phyloP scores from a whole-genome alignment of 2,113 vertebrate genomes.

The Gallinago media region DNA sequence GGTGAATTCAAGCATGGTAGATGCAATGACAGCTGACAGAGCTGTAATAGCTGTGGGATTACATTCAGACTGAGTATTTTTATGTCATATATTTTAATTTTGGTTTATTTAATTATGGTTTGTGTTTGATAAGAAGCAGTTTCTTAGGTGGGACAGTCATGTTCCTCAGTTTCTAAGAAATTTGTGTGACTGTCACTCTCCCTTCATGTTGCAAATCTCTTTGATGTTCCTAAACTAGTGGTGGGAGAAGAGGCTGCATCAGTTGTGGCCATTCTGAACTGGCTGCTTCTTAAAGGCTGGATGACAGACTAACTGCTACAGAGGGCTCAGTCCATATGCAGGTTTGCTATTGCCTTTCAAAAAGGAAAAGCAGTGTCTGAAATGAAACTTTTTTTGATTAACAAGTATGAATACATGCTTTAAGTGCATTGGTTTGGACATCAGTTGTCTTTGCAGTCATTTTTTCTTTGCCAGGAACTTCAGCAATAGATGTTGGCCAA shows the following conservation, averaged over 20 bases:
- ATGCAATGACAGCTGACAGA: not conserved
- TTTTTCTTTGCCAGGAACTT: not conserved
- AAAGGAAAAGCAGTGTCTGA: not conserved
- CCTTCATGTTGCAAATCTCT: not conserved
- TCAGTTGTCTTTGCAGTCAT: not conserved
- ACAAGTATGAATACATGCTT: not conserved
- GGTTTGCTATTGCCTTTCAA: not conserved
- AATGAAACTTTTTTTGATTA: not conserved
- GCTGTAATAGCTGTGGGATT: not conserved
- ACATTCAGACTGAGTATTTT: not conserved
- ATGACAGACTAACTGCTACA: not conserved
- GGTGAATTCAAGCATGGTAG: not conserved
- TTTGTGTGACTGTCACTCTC: not conserved
- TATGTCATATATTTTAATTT: not conserved
- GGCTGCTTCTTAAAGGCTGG: not conserved
- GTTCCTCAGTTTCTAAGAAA: not conserved
- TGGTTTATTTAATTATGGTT: not conserved
- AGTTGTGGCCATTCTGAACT: not conserved
- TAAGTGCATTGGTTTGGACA: not conserved
- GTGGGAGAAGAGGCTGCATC: not conserved
- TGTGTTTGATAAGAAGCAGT: not conserved
- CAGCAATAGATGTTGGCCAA: not conserved
- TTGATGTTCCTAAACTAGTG: not conserved
- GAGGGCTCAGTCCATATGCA: not conserved
- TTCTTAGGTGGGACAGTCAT: not conserved